A percentile compares a stretch with the other conserved stretches of the same genome.
phyloP scores from a whole-genome alignment of 2,113 vertebrate genomes.

The Xiphorhynchus elegans region DNA sequence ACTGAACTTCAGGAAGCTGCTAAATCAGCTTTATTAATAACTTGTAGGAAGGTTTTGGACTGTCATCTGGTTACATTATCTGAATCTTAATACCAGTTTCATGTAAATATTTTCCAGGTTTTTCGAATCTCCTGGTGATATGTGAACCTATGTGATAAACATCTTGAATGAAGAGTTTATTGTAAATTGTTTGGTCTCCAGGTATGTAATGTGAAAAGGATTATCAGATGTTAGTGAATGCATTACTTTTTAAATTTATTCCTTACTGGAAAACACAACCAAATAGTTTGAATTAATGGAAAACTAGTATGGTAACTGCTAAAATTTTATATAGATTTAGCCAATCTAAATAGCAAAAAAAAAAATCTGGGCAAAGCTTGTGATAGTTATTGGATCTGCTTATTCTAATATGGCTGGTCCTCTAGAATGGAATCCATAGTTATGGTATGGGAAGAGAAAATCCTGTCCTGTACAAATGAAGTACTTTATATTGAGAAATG shows the following conservation, averaged over 20 bases:
- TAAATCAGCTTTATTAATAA: background rate
- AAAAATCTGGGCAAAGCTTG: background rate
- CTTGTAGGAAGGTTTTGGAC: background rate
- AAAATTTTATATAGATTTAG: background rate
- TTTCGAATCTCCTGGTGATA: background rate
- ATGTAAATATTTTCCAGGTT: background rate
- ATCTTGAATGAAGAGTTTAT: background rate
- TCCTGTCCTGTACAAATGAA: background rate
- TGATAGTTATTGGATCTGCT: background rate
- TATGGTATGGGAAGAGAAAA: background rate
- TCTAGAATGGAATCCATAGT: background rate
- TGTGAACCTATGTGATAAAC: background rate
- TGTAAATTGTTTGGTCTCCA: background rate
- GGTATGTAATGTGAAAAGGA: background rate
- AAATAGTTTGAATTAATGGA: background rate
- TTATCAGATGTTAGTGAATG: background rate
- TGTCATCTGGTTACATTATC: background rate
- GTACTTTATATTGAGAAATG: background rate
- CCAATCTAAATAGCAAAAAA: background rate
- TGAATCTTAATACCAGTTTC: background rate
- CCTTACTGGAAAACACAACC: background rate
- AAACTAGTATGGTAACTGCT: background rate
- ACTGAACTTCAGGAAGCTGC: background rate
- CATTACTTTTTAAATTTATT: background rate
- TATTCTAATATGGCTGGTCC: background rate